Evolutionary conservation across 2,113 vertebrate species (phyloP), one percentile per base, ranked within the genome.

Genomic region (Coptodon bakossiorum): DNA sequence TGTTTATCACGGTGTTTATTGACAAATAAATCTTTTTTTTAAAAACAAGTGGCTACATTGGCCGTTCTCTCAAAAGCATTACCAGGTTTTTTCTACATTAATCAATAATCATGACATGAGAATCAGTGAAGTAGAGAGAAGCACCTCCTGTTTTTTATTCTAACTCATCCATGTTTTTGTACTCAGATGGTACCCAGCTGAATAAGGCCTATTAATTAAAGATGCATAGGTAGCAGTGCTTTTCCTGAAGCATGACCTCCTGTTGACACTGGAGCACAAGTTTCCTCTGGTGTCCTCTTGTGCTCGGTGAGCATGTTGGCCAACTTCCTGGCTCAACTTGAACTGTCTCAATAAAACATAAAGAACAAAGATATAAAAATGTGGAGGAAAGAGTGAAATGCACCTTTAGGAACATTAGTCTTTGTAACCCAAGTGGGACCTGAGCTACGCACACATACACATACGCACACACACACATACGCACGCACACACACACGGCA

Each of bases 401-500:
- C 94, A 89, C 94, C 94, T 96, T 96, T 92, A 94, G 93, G 94
- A 95, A 91, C 93, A 96, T 96, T 93, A 91, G 90, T 96, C 94
- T 96, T 93, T 93, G 81, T 82, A 90, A 91, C 79, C 89, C 95
- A 94, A 85, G 83, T 83, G 95, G 93, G 95, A 94, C 59, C 29
- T 11, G 83, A 82, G 86, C 92, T 93, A 89, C 86, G 81, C 83
- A 78, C 90, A 80, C 76, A 76, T 81, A 81, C 59, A 84, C 88
- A 27, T n/a, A 13, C 53, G 1, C 7, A 9, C 56, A 9, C 24
- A 4, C n/a, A 6, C 5, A 0, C 56, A 56, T 82, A 90, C 59
- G 43, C 79, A 43, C 85, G 45, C 81, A 81, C 50, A 22, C 85
- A 63, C 73, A 90, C 94, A 87, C 91, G 84, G 92, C 93, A 87